Evolutionary conservation across 1,140 invertebrate genomes (phyloP).

Genomic region (Antheraea mylitta): DNA sequence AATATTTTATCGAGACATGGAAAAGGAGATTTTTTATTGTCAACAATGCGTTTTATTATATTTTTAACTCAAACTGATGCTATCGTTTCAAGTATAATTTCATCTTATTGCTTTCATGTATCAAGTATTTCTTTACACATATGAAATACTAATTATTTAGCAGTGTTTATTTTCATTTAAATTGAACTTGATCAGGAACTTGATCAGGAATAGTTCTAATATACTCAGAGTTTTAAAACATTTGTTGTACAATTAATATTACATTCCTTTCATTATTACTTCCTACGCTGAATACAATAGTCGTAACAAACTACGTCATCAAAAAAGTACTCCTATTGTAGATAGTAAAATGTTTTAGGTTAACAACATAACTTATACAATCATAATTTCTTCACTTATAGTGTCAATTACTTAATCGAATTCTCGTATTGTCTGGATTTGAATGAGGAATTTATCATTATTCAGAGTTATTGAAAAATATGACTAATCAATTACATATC

Average conservation of each 20-base stretch:
- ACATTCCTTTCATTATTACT: background rate
- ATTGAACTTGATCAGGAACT: too few relatives aligned
- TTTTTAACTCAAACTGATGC: too few relatives aligned
- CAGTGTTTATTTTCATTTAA: too few relatives aligned
- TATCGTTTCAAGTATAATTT: too few relatives aligned
- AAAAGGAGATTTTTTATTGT: too few relatives aligned
- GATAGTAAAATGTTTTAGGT: background rate
- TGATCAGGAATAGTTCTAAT: too few relatives aligned
- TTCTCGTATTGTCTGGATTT: background rate
- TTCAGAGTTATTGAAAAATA: conserved; percentile 1
- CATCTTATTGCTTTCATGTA: too few relatives aligned
- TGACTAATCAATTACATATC: conserved; percentile 25
- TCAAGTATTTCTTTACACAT: too few relatives aligned
- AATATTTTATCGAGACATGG: too few relatives aligned
- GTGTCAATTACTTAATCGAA: background rate
- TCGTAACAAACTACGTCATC: background rate
- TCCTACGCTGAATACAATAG: background rate
- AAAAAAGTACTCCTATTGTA: background rate
- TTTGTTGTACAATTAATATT: background rate
- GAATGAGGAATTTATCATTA: background rate
- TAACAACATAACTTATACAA: background rate
- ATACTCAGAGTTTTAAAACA: too few relatives aligned
- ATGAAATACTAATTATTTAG: too few relatives aligned
- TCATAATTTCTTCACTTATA: background rate
- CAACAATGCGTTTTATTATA: too few relatives aligned